phyloP scores from a whole-genome alignment of 2,113 vertebrate genomes.

The Mustelus asterias region DNA sequence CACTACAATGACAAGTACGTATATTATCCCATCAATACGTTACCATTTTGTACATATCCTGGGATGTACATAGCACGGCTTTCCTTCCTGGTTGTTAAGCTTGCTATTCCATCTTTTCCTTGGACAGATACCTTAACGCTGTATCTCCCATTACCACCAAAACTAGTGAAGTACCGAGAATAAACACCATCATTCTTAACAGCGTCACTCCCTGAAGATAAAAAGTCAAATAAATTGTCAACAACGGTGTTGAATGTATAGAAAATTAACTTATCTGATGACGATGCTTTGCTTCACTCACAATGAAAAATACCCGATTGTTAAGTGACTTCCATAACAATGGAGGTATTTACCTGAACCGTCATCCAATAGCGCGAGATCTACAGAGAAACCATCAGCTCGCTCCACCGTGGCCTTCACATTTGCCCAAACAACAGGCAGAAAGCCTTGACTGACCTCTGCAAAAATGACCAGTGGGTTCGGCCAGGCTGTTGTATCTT shows the following conservation, averaged over 20 bases:
- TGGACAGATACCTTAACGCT: slow-evolving; percentile 51
- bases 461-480: slow-evolving; percentile 53
- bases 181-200: slow-evolving; percentile 57
- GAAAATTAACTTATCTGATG: background rate
- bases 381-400: slow-evolving; percentile 41
- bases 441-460: slow-evolving; percentile 51
- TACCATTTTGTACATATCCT: slow-evolving; percentile 55
- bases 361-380: slow-evolving; percentile 51
- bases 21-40: background rate
- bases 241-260: background rate
- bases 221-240: slow-evolving; percentile 37
- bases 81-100: slow-evolving; percentile 10
- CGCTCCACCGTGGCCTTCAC: slow-evolving; percentile 54
- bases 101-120: slow-evolving; percentile 39
- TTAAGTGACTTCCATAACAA: background rate
- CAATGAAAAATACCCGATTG: background rate
- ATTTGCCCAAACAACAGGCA: slow-evolving; percentile 50
- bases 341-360: slow-evolving; percentile 54
- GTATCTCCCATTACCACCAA: slow-evolving; percentile 49
- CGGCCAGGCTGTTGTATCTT: slow-evolving; percentile 39
- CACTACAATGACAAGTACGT: background rate
- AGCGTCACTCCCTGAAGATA: slow-evolving; percentile 52
- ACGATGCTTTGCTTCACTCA: background rate
- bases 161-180: slow-evolving; percentile 55
- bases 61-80: slow-evolving; percentile 52